Percentiles rank a stretch among this genome's conserved stretches.
Evolutionary conservation across 37 sponge, comb jelly and placozoan genomes (phyloP).

Genomic region (Aphrocallistes beatrix): DNA sequence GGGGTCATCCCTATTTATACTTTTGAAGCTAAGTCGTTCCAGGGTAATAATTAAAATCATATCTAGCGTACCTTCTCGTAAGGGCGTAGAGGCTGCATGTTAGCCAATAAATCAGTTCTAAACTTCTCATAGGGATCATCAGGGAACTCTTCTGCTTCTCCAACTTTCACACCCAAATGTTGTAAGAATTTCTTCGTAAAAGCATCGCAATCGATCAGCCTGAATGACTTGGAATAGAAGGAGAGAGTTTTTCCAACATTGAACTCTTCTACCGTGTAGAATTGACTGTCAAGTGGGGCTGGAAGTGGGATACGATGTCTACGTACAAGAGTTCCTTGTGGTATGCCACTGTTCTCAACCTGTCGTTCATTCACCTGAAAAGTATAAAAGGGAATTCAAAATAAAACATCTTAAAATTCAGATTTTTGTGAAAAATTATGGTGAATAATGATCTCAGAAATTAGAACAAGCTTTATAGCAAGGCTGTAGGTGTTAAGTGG

Average conservation of each 20-base stretch:
- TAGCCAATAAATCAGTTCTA: constrained; percentile 31
- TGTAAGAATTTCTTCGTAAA: constrained; percentile 84
- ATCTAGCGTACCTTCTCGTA: constrained; percentile 66
- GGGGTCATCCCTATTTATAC: no score
- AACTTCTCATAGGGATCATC: constrained; percentile 51
- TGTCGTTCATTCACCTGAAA: constrained; percentile 61
- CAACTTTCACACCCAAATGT: constrained; percentile 69
- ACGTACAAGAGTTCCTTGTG: constrained; percentile 91
- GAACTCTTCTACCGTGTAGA: constrained; percentile 88
- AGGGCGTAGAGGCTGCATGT: constrained; percentile 94
- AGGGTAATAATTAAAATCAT: no score
- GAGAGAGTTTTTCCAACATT: constrained; percentile 65
- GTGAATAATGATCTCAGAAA: no score
- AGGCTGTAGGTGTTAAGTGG: no score
- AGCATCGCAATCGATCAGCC: constrained; percentile 79
- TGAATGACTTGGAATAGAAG: constrained; percentile 64
- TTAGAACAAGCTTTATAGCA: no score
- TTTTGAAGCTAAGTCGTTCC: no score
- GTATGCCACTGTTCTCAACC: constrained; percentile 85
- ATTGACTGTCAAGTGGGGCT: constrained; percentile 73
- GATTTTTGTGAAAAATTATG: no score
- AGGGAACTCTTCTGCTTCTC: constrained; percentile 26
- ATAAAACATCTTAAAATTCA: no score
- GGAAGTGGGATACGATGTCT: constrained; percentile 88
- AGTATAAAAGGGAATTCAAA: background rate